phyloP scores from a whole-genome alignment of 2,113 vertebrate species.

The Cromileptes altivelis region DNA sequence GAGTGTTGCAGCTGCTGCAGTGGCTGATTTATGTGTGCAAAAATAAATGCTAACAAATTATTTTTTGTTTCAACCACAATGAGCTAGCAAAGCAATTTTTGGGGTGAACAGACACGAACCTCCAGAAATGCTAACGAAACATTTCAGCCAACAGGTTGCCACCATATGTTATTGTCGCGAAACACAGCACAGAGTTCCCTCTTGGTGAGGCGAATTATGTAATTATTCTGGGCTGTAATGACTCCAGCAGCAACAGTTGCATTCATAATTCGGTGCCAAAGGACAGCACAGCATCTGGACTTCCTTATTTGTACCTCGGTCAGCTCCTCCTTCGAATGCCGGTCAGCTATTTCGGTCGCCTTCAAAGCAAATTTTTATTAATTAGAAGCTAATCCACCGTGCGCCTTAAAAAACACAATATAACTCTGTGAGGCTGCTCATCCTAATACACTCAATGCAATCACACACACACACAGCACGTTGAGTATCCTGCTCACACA shows the following conservation, averaged over 20 bases:
- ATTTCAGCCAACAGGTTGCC: conserved; percentile 4
- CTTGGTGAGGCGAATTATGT: conserved; percentile 20
- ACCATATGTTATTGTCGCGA: conserved; percentile 25
- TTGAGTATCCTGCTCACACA: conserved; percentile 50
- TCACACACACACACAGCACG: conserved; percentile 8
- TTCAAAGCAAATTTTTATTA: conserved; percentile 51
- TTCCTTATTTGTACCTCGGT: conserved; percentile 47
- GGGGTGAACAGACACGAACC: not conserved
- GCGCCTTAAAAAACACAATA: conserved; percentile 37
- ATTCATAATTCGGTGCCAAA: conserved; percentile 23
- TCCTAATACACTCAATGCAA: not conserved
- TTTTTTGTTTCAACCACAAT: not conserved
- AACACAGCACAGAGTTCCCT: not conserved
- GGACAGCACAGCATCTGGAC: conserved; percentile 51
- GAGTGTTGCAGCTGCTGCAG: not conserved
- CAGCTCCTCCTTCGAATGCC: conserved; percentile 49
- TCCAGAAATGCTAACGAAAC: conserved; percentile 23
- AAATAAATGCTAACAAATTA: conserved; percentile 5
- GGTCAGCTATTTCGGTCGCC: conserved; percentile 57
- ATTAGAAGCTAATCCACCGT: conserved; percentile 43
- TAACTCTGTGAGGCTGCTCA: not conserved
- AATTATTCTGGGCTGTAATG: conserved; percentile 51
- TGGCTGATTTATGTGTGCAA: conserved; percentile 5
- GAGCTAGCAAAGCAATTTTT: not conserved
- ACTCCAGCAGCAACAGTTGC: conserved; percentile 38